Conservation (phyloP, 2,797 vertebrate species). For the Propithecus deckenii region DNA sequence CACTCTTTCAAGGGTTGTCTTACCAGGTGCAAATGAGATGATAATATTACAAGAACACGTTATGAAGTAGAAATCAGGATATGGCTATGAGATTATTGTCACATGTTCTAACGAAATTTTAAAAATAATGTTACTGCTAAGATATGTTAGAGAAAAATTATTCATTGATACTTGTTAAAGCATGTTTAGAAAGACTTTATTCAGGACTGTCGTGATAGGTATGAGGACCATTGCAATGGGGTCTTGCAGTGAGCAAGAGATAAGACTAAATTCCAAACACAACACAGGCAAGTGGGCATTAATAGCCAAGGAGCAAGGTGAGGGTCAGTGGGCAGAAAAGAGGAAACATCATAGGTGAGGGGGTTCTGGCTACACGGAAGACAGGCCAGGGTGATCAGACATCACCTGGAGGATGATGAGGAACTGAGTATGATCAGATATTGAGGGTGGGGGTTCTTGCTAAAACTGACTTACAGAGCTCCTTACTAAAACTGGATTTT, state of each 20-base stretch:
- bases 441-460: background rate
- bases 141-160: background rate
- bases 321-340: background rate
- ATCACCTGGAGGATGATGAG: background rate
- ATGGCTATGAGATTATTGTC: fast-evolving
- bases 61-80: background rate
- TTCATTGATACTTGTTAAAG: background rate
- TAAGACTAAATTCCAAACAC: background rate
- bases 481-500: background rate
- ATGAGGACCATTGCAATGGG: too few relatives aligned
- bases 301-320: background rate
- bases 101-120: background rate
- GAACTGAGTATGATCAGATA: too few relatives aligned
- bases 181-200: background rate
- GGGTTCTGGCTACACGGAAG: background rate
- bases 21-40: background rate
- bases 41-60: background rate
- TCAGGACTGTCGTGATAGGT: background rate
- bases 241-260: background rate
- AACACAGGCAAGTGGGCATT: background rate
- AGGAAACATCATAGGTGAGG: background rate
- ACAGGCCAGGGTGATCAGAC: background rate
- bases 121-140: background rate
- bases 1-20: background rate
- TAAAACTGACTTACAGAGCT: background rate